phyloP scores from a whole-genome alignment of 2,113 vertebrate species.

The Nettapus auritus region DNA sequence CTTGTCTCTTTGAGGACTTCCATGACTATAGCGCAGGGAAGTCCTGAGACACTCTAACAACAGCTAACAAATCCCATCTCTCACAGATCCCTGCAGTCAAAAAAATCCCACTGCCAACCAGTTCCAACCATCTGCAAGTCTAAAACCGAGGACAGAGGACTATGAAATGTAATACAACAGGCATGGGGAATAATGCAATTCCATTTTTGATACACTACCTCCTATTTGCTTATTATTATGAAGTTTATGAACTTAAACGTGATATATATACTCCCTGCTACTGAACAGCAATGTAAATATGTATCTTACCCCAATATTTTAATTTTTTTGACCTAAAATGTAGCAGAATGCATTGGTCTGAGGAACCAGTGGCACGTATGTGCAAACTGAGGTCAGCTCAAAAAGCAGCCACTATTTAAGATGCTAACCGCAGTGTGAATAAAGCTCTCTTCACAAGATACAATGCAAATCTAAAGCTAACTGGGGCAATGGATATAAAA shows the following conservation, averaged over 20 bases:
- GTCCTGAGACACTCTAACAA: neutral
- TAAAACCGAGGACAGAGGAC: neutral
- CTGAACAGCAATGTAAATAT: neutral
- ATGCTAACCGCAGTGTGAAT: neutral
- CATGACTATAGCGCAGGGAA: fast-evolving
- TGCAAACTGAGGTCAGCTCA: slow-evolving; percentile 10
- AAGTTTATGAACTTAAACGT: neutral
- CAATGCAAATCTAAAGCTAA: slow-evolving; percentile 45
- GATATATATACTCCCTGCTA: neutral
- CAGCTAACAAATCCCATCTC: neutral
- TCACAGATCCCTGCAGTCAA: neutral
- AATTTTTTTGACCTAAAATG: neutral
- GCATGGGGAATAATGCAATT: neutral
- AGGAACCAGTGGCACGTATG: neutral
- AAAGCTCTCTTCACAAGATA: slow-evolving; percentile 26
- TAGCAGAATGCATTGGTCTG: neutral
- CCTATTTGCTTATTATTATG: neutral
- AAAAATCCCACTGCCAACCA: neutral
- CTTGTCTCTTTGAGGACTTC: neutral
- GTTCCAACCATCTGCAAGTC: neutral
- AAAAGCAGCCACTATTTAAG: slow-evolving; percentile 7
- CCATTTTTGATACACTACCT: neutral
- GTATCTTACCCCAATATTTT: neutral
- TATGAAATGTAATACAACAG: neutral
- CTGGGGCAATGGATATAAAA: slow-evolving; percentile 44